Percentiles rank a stretch among this genome's conserved stretches.
phyloP scores from a whole-genome alignment of 2,113 vertebrate species.

The Piaya cayana region DNA sequence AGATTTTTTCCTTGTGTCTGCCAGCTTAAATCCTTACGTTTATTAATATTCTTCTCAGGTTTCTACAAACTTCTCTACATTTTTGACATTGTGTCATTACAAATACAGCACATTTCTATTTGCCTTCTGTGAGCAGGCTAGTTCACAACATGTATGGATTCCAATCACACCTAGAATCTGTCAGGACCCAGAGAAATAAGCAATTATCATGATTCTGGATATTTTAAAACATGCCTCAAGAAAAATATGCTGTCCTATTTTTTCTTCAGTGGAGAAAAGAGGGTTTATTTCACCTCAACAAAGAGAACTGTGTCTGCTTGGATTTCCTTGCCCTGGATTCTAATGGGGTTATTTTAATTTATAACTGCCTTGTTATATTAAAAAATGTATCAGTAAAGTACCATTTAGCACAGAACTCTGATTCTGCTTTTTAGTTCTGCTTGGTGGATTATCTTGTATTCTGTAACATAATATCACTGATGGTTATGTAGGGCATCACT shows the following conservation, averaged over 20 bases:
- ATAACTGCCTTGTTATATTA: constrained; percentile 48
- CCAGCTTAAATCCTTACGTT: background rate
- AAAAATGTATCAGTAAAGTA: constrained; percentile 35
- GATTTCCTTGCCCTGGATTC: constrained; percentile 3
- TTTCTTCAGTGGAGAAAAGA: background rate
- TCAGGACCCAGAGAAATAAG: constrained; percentile 7
- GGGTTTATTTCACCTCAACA: background rate
- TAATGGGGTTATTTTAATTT: constrained; percentile 56
- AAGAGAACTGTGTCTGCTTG: background rate
- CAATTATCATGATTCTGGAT: background rate
- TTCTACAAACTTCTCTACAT: background rate
- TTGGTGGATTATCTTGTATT: constrained; percentile 61
- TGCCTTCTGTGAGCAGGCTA: background rate
- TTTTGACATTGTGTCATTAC: background rate
- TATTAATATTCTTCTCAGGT: background rate
- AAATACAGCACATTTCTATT: background rate
- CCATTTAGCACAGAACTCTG: constrained; percentile 28
- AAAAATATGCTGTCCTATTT: background rate
- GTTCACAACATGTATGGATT: background rate
- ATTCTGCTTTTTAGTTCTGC: constrained; percentile 55
- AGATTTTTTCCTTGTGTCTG: background rate
- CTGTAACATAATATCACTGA: constrained; percentile 59
- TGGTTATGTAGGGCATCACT: constrained; percentile 29
- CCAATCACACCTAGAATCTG: background rate
- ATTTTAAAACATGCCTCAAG: background rate